Evolutionary conservation across 1,140 invertebrate genomes (phyloP), one percentile per base, ranked within the genome.

Genomic region (Nasonia longicornis): DNA sequence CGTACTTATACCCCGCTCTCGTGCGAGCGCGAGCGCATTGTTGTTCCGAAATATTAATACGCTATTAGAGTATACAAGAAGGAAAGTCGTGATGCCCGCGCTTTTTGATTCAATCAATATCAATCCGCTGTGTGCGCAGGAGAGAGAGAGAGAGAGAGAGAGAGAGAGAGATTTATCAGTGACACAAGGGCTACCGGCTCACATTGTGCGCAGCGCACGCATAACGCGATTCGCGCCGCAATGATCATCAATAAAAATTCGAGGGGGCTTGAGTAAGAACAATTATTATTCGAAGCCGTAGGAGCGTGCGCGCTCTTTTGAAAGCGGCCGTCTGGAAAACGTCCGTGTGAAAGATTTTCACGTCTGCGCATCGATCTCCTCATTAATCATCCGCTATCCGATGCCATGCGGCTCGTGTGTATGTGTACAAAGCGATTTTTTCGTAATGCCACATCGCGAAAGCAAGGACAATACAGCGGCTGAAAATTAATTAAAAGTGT

Each of bases 1-100:
- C 20, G 35, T 10, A 6, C 6, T 58, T 4, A 52, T 3, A 52
- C 3, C 4, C 31, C 4, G 4, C 31, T 48, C 72, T 69, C 70
- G 72, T 26, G 48, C 67, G 26, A 12, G 45, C 67, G 29, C 70
- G 26, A 12, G 45, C 67, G 29, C 70, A 70, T 70, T 80, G 83
- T 85, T 84, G 81, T 83, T 84, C 86, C 84, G 77, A 89, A 89
- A 88, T 86, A 85, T 84, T 80, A 42, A 71, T 71, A 4, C 45
- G 42, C 14, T 48, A 20, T 69, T n/a, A 42, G 35, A 35, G 12
- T n/a, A 26, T 31, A 22, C 1, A 26, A 20, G 31, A 72, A 72
- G 22, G 45, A 73, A 66, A 64, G 29, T 31, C 26, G 29, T 52
- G 16, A 52, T 16, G 14, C 48, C 3, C 20, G 20, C 16, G 10